Evolutionary conservation across 1,140 invertebrate genomes (phyloP), one percentile per base, ranked within the genome.

Genomic region (Neodiprion fabricii): DNA sequence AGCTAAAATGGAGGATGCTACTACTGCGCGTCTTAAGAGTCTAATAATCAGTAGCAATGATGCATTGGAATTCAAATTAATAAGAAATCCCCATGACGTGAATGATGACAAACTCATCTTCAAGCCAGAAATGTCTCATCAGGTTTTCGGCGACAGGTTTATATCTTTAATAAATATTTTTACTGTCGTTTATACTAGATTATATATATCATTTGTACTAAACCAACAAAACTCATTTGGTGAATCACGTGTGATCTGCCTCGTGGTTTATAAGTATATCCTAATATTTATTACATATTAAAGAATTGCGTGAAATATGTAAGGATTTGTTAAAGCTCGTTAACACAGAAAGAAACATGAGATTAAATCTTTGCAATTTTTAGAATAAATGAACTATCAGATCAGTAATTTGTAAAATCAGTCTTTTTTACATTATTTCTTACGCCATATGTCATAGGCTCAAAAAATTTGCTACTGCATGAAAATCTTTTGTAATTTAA

Each of bases 101-200:
- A 91, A 95, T 77, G 91, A 95, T 87, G 92, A 95, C 48, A 87
- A 89, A n/a, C 88, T 88, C 9, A 89, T 89, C 14, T 98, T 98
- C 85, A 90, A 92, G 70, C 96, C 97, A 9, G 94, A 95, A 71
- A 97, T 98, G 95, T 95, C 95, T 71, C 96, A 99, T 90, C 97
- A 98, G 88, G 91, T 98, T 17, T 98, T 98, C 89, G 96, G 96
- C 28, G 95, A 97, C 80, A 91, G 89, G 92, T 93, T 85, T 83
- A 87, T 87, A 61, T 40, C 1, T 77, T 66, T 23, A 5, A 65
- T 69, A 48, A 65, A 66, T 53, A 48, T 74, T 50, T 49, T 12
- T 17, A 71, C 70, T 50, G 17, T 21, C 17, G 17, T 21, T 21
- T 21, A 21, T 21, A 21, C 17, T 21, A 21, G 17, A 21, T 61